A percentile compares a stretch with the other conserved stretches of the same genome.
Conservation (phyloP, 2,113 vertebrate genomes). For the Odocoileus virginianus region DNA sequence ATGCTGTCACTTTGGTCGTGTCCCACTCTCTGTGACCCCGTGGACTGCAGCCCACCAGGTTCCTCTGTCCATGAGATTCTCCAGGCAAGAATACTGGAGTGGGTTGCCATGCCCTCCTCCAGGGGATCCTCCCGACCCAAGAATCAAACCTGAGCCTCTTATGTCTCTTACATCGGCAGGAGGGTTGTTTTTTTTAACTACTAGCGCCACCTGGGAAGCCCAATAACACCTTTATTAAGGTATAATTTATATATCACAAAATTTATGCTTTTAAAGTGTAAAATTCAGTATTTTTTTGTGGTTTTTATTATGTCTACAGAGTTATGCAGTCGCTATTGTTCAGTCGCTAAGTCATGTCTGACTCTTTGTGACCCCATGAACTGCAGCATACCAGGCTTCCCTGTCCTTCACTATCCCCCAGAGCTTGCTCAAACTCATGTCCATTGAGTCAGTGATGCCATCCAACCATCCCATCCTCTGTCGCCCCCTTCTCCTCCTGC, state of each 20-base stretch:
- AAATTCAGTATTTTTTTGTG: not conserved
- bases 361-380: not conserved
- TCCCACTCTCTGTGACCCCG: not conserved
- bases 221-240: not conserved
- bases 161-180: not conserved
- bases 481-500: not conserved
- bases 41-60: not conserved
- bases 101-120: not conserved
- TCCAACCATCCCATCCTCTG: not conserved
- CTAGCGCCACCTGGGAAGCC: not conserved
- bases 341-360: not conserved
- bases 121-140: not conserved
- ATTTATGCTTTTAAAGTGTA: not conserved
- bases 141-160: not conserved
- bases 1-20: not conserved
- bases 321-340: not conserved
- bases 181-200: not conserved
- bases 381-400: not conserved
- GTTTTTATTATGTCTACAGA: not conserved
- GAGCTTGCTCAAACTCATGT: not conserved
- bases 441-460: not conserved
- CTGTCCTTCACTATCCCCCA: not conserved
- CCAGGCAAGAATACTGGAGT: not conserved
- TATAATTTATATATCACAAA: not conserved
- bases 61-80: not conserved